Evolutionary conservation across 2,113 vertebrate genomes (phyloP).

Genomic region (Jacana jacana): DNA sequence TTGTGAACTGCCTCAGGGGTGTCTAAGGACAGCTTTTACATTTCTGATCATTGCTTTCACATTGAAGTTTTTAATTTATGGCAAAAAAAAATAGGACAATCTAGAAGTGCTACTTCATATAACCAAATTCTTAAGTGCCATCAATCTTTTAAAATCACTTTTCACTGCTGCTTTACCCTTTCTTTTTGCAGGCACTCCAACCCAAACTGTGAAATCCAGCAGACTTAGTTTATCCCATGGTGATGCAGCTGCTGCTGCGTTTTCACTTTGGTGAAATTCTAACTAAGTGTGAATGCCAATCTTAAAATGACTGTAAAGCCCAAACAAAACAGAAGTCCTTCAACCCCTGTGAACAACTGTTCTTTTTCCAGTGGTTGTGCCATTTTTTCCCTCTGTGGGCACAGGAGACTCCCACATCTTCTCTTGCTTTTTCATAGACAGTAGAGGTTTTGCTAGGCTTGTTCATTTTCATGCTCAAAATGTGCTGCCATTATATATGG

Average conservation of each 20-base stretch:
- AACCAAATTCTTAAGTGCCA: background rate
- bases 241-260: background rate
- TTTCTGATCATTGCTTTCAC: background rate
- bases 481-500: background rate
- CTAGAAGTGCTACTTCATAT: background rate
- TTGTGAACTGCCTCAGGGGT: background rate
- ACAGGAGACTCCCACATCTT: background rate
- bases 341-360: background rate
- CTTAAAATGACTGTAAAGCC: background rate
- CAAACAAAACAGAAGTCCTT: background rate
- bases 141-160: background rate
- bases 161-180: background rate
- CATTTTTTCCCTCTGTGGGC: background rate
- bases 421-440: background rate
- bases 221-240: background rate
- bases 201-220: background rate
- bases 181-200: background rate
- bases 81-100: background rate
- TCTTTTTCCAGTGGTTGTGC: background rate
- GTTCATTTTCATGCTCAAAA: background rate
- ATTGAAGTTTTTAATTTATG: background rate
- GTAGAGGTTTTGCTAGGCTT: background rate
- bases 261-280: background rate
- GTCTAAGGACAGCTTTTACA: background rate
- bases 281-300: background rate